These are phyloP conservation scores for Rhipidura dahli DNA, from an alignment of 2,113 vertebrate genomes.

Conservation along the genomic window DNA sequence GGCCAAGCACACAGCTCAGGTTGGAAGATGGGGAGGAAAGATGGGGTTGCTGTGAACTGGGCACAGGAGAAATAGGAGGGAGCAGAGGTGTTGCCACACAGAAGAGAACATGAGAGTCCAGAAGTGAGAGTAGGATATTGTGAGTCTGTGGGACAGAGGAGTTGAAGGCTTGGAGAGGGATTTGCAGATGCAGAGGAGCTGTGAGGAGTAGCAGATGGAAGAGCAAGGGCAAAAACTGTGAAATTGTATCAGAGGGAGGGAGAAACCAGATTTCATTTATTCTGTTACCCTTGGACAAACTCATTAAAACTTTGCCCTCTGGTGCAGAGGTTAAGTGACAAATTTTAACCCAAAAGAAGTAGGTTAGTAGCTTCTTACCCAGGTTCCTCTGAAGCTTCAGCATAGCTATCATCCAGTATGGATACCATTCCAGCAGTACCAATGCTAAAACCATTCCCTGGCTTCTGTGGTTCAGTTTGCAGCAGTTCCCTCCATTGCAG, in stretches of 20 bases:
- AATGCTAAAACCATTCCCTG: background rate
- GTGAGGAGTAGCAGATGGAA: background rate
- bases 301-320: background rate
- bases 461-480: background rate
- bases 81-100: background rate
- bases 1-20: background rate
- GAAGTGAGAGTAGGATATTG: background rate
- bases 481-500: background rate
- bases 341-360: background rate
- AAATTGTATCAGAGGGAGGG: background rate
- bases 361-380: background rate
- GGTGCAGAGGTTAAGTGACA: background rate
- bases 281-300: background rate
- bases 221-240: background rate
- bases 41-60: background rate
- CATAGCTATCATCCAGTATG: background rate
- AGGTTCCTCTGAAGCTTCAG: background rate
- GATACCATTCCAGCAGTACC: background rate
- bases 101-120: background rate
- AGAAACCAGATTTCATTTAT: background rate
- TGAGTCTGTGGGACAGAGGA: background rate
- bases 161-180: background rate
- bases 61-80: background rate
- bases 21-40: background rate
- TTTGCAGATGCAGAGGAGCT: accelerated